Conservation (phyloP, 1,140 invertebrate species). For the Berghia stephanieae region DNA sequence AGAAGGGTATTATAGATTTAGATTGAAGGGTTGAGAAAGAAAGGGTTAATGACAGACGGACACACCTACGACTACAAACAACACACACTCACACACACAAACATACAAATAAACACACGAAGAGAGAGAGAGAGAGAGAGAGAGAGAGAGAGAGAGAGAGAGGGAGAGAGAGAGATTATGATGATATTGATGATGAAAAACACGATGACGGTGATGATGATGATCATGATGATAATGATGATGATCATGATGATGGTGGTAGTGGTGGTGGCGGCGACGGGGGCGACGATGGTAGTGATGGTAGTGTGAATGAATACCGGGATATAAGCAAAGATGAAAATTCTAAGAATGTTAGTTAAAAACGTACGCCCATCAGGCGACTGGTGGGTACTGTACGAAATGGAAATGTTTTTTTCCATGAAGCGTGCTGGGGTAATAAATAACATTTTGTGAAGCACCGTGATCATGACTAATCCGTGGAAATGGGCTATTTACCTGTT, state of each 20-base stretch:
- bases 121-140: neutral
- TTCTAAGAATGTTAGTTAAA: no score
- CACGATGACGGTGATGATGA: neutral
- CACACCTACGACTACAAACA: neutral
- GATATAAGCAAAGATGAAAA: no score
- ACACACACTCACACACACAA: neutral
- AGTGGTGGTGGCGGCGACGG: neutral
- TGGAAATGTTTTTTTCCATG: no score
- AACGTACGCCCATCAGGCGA: no score
- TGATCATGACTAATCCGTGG: no score
- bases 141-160: neutral
- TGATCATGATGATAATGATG: no score
- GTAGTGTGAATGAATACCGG: no score
- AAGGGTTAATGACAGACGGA: neutral
- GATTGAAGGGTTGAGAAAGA: neutral
- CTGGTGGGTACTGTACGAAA: no score
- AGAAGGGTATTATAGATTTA: neutral
- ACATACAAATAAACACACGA: no score
- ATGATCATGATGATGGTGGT: neutral
- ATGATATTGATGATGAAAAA: neutral
- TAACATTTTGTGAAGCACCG: no score
- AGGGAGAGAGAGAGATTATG: neutral
- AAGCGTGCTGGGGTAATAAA: no score
- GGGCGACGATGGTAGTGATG: neutral
- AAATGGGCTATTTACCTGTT: no score